Conservation (phyloP, 2,113 vertebrate species). For the Otolemur garnettii region DNA sequence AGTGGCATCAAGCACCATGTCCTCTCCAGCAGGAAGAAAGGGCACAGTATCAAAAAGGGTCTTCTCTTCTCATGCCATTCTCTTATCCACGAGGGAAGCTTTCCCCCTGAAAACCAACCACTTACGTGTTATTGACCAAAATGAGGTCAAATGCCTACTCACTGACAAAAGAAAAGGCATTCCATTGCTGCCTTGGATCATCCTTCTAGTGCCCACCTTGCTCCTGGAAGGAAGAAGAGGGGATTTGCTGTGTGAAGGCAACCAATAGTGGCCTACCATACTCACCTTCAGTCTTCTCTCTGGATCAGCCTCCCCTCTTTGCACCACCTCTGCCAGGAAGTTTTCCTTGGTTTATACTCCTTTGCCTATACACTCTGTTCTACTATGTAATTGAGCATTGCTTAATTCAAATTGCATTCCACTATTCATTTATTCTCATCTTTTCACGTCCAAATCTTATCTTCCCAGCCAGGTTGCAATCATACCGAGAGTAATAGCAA, state of each 20-base stretch:
- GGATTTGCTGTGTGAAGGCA: not conserved
- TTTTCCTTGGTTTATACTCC: not conserved
- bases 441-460: conserved; percentile 9
- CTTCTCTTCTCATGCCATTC: not conserved
- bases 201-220: not conserved
- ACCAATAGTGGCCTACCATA: not conserved
- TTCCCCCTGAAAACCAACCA: not conserved
- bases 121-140: not conserved
- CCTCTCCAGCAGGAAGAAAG: not conserved
- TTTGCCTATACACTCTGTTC: not conserved
- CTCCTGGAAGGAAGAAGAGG: not conserved
- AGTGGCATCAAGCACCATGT: not conserved
- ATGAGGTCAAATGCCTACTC: not conserved
- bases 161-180: not conserved
- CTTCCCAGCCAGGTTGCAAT: not conserved
- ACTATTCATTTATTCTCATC: conserved; percentile 11
- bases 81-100: not conserved
- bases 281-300: not conserved
- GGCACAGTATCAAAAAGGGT: not conserved
- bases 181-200: not conserved
- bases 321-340: not conserved
- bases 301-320: not conserved
- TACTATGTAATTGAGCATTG: not conserved
- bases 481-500: not conserved
- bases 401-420: not conserved